A percentile compares a stretch with the other conserved stretches of the same genome.
phyloP scores from a whole-genome alignment of 2,888 invertebrate species.

The Oscheius sp. region DNA sequence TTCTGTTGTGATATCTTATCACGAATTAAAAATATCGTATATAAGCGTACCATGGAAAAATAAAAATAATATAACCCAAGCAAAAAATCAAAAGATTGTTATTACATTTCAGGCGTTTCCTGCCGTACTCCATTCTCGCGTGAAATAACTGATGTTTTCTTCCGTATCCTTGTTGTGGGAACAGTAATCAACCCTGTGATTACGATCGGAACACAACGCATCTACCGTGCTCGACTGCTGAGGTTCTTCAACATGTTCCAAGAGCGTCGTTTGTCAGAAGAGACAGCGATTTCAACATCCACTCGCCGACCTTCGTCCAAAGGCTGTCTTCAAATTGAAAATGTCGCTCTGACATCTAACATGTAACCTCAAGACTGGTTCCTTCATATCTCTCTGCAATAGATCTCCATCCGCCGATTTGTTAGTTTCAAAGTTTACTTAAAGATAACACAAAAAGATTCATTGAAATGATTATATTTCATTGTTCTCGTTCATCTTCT shows the following conservation, averaged over 20 bases:
- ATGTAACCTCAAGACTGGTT: not conserved
- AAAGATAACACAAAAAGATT: not conserved
- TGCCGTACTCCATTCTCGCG: slow-evolving; percentile 24
- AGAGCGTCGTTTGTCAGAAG: slow-evolving; percentile 15
- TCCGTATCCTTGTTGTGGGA: slow-evolving; percentile 64
- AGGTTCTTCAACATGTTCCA: slow-evolving; percentile 22
- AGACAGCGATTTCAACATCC: slow-evolving; percentile 19
- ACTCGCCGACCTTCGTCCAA: slow-evolving; percentile 21
- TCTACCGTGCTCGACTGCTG: slow-evolving; percentile 40
- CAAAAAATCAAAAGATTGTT: not conserved
- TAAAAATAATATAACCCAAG: not conserved
- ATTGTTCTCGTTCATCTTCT: slow-evolving; percentile 21
- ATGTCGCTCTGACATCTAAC: slow-evolving; percentile 17
- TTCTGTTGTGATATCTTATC: not conserved
- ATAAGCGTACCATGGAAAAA: not conserved
- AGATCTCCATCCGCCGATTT: not conserved
- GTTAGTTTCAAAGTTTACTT: not conserved
- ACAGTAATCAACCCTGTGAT: slow-evolving; percentile 68
- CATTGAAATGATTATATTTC: not conserved
- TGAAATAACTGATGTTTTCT: slow-evolving; percentile 49
- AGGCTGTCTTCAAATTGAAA: slow-evolving; percentile 25
- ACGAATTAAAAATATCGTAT: not conserved
- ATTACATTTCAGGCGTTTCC: slow-evolving; percentile 28
- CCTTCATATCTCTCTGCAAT: slow-evolving; percentile 24
- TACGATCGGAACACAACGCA: slow-evolving; percentile 65